Conservation (phyloP, 2,888 invertebrate species). For the Leptura quadrifasciata region DNA sequence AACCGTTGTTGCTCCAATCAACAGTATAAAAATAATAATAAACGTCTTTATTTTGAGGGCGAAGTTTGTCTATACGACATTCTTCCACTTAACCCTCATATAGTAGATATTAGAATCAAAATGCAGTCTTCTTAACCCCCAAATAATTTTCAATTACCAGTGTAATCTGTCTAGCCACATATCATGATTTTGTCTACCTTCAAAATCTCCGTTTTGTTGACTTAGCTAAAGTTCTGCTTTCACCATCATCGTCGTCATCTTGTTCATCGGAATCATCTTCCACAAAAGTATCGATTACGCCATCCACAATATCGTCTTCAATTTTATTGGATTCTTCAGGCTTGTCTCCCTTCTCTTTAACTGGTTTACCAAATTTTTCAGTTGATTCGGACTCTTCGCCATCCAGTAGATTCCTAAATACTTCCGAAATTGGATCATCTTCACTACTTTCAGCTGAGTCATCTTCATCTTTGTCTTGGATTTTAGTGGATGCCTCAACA, state of each 20-base stretch:
- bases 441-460: constrained; percentile 58
- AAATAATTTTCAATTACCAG: constrained; percentile 55
- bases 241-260: constrained; percentile 57
- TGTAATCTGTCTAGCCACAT: constrained; percentile 76
- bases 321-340: constrained; percentile 65
- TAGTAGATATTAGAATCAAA: not conserved
- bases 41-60: no score
- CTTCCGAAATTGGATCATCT: constrained; percentile 65
- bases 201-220: constrained; percentile 69
- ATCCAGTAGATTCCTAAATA: constrained; percentile 65
- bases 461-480: constrained; percentile 55
- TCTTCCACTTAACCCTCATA: no score
- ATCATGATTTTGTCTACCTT: constrained; percentile 76
- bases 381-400: constrained; percentile 60
- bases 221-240: constrained; percentile 55
- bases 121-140: constrained; percentile 6
- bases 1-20: not conserved
- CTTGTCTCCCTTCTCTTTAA: constrained; percentile 42
- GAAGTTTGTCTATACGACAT: no score
- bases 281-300: constrained; percentile 74
- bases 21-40: no score
- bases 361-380: constrained; percentile 49
- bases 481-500: constrained; percentile 54
- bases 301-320: constrained; percentile 75
- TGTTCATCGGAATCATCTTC: constrained; percentile 68